Percentiles rank a stretch among this genome's conserved stretches.
phyloP scores from a whole-genome alignment of 2,113 vertebrate species.

The Strigops habroptila region DNA sequence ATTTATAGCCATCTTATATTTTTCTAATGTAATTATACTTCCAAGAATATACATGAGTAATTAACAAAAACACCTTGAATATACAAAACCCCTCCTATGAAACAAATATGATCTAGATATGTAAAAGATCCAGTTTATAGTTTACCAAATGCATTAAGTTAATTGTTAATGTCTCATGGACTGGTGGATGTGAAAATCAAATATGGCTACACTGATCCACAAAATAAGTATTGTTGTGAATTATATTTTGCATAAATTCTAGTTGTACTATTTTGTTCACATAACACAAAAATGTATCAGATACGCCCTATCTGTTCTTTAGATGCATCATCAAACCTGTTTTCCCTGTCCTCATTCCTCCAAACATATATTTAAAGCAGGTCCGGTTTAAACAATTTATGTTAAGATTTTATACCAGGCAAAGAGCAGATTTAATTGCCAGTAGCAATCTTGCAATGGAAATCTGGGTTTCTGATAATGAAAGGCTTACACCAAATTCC shows the following conservation, averaged over 20 bases:
- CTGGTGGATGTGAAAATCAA: conserved; percentile 20
- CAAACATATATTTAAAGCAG: not conserved
- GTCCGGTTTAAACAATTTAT: not conserved
- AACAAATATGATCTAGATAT: not conserved
- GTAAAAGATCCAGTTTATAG: not conserved
- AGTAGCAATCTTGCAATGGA: not conserved
- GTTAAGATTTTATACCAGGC: not conserved
- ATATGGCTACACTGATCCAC: not conserved
- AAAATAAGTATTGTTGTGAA: not conserved
- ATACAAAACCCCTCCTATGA: not conserved
- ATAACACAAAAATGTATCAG: not conserved
- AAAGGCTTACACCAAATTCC: conserved; percentile 4
- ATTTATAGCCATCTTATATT: not conserved
- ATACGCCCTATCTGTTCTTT: not conserved
- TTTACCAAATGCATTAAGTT: not conserved
- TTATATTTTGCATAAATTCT: not conserved
- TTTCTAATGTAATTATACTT: not conserved
- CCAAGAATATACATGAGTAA: not conserved
- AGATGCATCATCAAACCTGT: not conserved
- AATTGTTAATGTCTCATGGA: not conserved
- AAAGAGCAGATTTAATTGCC: conserved; percentile 3
- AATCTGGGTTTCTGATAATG: conserved; percentile 1
- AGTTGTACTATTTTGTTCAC: not conserved
- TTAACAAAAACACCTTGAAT: not conserved
- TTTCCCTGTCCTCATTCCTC: not conserved